phyloP scores from a whole-genome alignment of 2,888 invertebrate species.

The Argynnis bischoffii region DNA sequence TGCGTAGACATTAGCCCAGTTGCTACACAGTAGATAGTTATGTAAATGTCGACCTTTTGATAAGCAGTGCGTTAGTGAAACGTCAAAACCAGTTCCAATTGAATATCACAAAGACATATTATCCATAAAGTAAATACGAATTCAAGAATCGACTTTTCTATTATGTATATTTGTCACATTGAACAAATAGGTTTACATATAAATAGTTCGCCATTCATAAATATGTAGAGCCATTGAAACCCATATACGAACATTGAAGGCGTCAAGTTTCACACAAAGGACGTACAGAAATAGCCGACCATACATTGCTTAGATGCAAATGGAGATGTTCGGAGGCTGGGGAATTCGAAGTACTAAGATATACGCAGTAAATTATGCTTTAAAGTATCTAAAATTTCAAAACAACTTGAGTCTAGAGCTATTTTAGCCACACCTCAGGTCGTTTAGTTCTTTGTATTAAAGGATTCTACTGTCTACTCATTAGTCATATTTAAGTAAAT shows the following conservation, averaged over 20 bases:
- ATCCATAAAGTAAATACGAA: constrained; percentile 3
- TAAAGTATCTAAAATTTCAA: constrained; percentile 9
- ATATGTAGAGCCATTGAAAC: constrained; percentile 32
- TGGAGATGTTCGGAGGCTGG: constrained; percentile 26
- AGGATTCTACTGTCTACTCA: too few species aligned
- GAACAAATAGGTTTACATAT: constrained; percentile 31
- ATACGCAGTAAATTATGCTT: constrained; percentile 7
- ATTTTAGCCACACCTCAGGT: too few species aligned
- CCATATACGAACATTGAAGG: constrained; percentile 38
- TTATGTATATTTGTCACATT: constrained; percentile 21
- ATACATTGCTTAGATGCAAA: constrained; percentile 35
- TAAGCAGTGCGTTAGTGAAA: constrained; percentile 26
- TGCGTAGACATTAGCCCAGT: constrained; percentile 12
- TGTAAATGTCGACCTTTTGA: constrained; percentile 36
- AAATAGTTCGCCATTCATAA: constrained; percentile 36
- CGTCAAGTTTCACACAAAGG: constrained; percentile 40
- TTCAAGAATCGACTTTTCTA: constrained; percentile 17
- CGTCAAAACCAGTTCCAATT: constrained; percentile 18
- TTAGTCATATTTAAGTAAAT: too few species aligned
- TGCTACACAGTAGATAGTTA: constrained; percentile 29
- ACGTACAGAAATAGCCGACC: constrained; percentile 40
- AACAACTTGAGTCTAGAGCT: not conserved
- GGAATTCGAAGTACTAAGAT: constrained; percentile 24
- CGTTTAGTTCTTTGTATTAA: too few species aligned
- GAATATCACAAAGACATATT: constrained; percentile 12